Evolutionary conservation across 2,797 vertebrate species (phyloP).

Genomic region (Xenopus petersii): DNA sequence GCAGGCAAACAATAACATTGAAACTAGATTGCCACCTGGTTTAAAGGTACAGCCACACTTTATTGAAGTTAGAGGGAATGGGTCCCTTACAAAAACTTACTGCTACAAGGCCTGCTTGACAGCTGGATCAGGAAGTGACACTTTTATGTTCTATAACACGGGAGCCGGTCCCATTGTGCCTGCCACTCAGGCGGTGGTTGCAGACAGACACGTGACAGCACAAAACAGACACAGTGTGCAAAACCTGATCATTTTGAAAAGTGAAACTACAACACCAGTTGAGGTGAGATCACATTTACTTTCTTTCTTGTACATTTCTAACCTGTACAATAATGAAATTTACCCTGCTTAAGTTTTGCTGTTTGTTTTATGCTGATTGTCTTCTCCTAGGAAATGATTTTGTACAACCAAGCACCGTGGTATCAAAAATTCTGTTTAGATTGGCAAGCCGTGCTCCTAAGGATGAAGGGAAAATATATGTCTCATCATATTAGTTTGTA

Average conservation of each 20-base stretch:
- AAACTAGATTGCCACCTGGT: slow-evolving; percentile 77
- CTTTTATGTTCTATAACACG: slow-evolving; percentile 98
- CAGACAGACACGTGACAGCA: slow-evolving; percentile 89
- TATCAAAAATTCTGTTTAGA: slow-evolving; percentile 1
- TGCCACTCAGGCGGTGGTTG: slow-evolving; percentile 79
- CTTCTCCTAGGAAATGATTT: too few species aligned
- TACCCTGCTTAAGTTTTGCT: neutral
- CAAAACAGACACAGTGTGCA: slow-evolving; percentile 85
- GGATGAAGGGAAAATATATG: neutral
- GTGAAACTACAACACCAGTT: slow-evolving; percentile 68
- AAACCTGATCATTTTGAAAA: slow-evolving; percentile 75
- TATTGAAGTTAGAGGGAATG: slow-evolving; percentile 92
- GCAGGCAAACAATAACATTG: slow-evolving; percentile 88
- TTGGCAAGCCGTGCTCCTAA: neutral
- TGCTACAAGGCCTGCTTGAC: slow-evolving; percentile 96
- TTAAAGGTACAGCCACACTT: slow-evolving; percentile 93
- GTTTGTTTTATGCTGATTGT: neutral
- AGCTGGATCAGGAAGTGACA: slow-evolving; percentile 92
- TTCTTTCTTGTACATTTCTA: neutral
- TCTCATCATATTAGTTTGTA: neutral
- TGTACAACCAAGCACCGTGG: neutral
- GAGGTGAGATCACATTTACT: slow-evolving; percentile 66
- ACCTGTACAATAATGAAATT: too few species aligned
- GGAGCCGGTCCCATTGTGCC: slow-evolving; percentile 75
- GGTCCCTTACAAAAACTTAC: slow-evolving; percentile 94